A percentile compares a stretch with the other conserved stretches of the same genome.
These are phyloP conservation scores for Eubasilissa splendida DNA, from an alignment of 2,888 invertebrate genomes.

Conservation along the genomic window DNA sequence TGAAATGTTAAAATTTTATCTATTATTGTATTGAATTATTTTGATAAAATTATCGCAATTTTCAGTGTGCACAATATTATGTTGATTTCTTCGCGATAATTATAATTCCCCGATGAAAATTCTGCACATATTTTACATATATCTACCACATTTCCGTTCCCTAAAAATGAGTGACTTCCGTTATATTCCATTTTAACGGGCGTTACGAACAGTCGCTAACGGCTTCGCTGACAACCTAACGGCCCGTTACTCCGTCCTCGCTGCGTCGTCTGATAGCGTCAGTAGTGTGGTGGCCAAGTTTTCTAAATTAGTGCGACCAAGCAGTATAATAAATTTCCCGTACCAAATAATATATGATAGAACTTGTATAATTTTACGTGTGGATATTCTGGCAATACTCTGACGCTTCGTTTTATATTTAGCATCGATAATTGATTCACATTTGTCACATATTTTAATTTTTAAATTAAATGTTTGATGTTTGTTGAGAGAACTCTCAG, in stretches of 20 bases:
- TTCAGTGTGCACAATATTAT: background rate
- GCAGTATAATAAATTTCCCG: background rate
- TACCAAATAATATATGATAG: constrained; percentile 5
- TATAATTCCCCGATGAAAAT: background rate
- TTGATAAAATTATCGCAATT: background rate
- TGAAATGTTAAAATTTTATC: too few relatives aligned
- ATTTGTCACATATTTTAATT: too few relatives aligned
- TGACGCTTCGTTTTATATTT: too few relatives aligned
- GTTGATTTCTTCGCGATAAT: background rate
- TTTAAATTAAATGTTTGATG: too few relatives aligned
- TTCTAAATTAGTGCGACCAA: background rate
- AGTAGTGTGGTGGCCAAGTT: constrained; percentile 19
- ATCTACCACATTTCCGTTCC: constrained; percentile 32
- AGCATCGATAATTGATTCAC: too few relatives aligned
- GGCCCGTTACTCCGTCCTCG: constrained; percentile 48
- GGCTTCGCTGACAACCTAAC: constrained; percentile 48
- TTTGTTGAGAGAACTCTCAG: too few relatives aligned
- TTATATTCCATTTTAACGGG: constrained; percentile 43
- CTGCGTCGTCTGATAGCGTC: constrained; percentile 39
- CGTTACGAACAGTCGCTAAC: constrained; percentile 47
- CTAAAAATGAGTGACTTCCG: constrained; percentile 46
- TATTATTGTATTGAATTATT: too few relatives aligned
- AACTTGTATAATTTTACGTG: too few relatives aligned
- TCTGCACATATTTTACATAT: constrained; percentile 8
- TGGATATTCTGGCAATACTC: too few relatives aligned